Evolutionary conservation across 1,140 invertebrate species (phyloP).

Genomic region (Ostrea denselamellosa): DNA sequence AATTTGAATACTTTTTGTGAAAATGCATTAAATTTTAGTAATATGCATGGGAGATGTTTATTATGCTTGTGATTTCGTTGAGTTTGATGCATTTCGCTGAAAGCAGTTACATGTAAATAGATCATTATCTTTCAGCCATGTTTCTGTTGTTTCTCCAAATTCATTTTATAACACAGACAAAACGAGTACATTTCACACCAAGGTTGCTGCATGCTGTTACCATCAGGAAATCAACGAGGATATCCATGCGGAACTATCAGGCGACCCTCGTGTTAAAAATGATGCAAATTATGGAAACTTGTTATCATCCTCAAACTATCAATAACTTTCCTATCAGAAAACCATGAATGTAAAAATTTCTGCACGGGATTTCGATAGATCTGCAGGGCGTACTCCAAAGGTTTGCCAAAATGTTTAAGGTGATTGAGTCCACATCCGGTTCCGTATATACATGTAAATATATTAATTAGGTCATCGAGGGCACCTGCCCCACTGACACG

Average conservation of each 20-base stretch:
- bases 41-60: no score
- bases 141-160: no score
- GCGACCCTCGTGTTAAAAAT: slow-evolving; percentile 30
- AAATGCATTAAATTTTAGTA: no score
- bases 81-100: no score
- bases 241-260: slow-evolving; percentile 14
- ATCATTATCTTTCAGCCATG: no score
- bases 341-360: slow-evolving; percentile 31
- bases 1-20: no score
- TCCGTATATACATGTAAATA: slow-evolving; percentile 1
- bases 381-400: slow-evolving; percentile 13
- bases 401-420: slow-evolving; percentile 10
- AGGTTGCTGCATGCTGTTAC: neutral
- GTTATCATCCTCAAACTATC: slow-evolving; percentile 11
- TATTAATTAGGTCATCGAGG: neutral
- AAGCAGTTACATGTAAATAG: no score
- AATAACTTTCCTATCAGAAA: slow-evolving; percentile 29
- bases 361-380: slow-evolving; percentile 5
- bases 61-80: no score
- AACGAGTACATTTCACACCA: neutral
- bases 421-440: neutral
- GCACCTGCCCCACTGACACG: neutral
- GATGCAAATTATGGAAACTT: slow-evolving; percentile 32
- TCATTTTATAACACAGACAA: no score
- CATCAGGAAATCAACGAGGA: neutral